These are phyloP conservation scores for Oophaga sylvatica DNA, from an alignment of 2,797 vertebrate genomes.

Conservation along the genomic window DNA sequence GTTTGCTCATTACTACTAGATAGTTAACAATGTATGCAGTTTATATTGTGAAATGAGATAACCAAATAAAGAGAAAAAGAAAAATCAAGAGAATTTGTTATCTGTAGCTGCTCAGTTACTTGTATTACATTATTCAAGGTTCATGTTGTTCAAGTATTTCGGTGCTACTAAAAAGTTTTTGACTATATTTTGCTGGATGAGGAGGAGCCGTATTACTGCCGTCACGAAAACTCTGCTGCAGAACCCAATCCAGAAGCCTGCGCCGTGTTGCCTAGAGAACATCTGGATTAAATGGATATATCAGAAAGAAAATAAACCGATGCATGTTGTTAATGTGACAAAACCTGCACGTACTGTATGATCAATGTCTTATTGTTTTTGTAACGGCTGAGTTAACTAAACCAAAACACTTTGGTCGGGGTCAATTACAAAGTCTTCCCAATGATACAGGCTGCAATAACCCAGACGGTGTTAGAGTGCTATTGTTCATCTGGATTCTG, in stretches of 20 bases:
- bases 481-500: conserved; percentile 25
- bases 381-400: conserved; percentile 51
- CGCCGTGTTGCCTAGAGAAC: not conserved
- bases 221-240: not conserved
- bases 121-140: not conserved
- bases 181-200: not conserved
- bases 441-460: conserved; percentile 18
- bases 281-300: conserved; percentile 45
- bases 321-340: conserved; percentile 39
- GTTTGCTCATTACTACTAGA: too few species aligned
- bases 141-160: not conserved
- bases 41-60: too few species aligned
- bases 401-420: conserved; percentile 44
- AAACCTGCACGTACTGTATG: conserved; percentile 11
- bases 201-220: not conserved
- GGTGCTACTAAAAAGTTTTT: not conserved
- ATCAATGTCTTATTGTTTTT: conserved; percentile 49
- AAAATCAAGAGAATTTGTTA: too few species aligned
- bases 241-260: not conserved
- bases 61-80: too few species aligned
- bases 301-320: conserved; percentile 46
- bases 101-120: not conserved
- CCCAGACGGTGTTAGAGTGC: conserved; percentile 1
- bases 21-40: too few species aligned
- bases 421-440: conserved; percentile 37